Evolutionary conservation across 2,113 vertebrate genomes (phyloP).

Genomic region (Strix aluco): DNA sequence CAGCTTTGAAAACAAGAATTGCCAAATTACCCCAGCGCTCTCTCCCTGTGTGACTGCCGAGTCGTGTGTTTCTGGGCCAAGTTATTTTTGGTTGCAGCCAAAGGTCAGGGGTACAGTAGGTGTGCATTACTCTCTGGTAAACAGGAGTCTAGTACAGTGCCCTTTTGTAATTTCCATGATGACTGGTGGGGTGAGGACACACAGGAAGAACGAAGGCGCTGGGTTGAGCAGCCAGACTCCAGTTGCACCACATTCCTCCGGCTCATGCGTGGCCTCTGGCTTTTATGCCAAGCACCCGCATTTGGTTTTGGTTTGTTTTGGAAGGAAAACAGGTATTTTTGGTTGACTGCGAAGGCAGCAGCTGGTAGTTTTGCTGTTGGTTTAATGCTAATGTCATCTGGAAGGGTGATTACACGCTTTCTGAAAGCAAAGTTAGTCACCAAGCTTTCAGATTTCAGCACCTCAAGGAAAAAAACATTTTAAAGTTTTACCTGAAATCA

Average conservation of each 20-base stretch:
- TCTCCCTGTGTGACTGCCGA: neutral
- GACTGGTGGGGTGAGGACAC: neutral
- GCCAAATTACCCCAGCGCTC: neutral
- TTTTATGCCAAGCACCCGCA: neutral
- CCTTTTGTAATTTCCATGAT: neutral
- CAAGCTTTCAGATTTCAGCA: neutral
- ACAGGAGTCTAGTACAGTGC: neutral
- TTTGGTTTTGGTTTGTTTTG: neutral
- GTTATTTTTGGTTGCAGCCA: constrained; percentile 3
- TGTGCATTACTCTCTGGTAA: neutral
- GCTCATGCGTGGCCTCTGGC: constrained; percentile 4
- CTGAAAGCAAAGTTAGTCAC: neutral
- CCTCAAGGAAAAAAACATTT: neutral
- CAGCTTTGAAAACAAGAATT: neutral
- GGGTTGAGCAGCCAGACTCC: neutral
- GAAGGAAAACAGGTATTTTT: neutral
- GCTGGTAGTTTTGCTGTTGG: neutral
- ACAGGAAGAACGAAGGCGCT: neutral
- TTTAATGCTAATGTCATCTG: neutral
- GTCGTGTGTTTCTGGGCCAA: neutral
- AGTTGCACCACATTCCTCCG: constrained; percentile 7
- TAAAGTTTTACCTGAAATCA: neutral
- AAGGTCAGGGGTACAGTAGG: neutral
- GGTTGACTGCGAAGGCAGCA: neutral
- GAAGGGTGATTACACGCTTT: neutral